These are phyloP conservation scores for Desmodus rotundus DNA, from an alignment of 2,113 vertebrate genomes.

Conservation along the genomic window DNA sequence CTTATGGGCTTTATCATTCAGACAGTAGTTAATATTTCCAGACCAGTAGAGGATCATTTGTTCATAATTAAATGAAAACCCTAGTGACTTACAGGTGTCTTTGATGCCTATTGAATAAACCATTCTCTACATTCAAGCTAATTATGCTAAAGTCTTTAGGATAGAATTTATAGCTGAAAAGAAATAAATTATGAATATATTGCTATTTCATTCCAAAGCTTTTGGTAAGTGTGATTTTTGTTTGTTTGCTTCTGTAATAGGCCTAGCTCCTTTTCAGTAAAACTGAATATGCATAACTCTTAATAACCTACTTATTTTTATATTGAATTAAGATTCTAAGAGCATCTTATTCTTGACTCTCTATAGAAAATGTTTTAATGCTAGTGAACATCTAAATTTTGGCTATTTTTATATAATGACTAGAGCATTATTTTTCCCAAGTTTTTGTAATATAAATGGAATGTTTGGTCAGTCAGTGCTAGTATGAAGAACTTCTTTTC, in stretches of 20 bases:
- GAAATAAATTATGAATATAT: neutral
- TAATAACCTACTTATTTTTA: neutral
- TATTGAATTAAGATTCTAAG: constrained; percentile 15
- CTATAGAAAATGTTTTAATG: constrained; percentile 11
- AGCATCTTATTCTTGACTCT: constrained; percentile 10
- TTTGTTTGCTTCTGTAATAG: constrained; percentile 32
- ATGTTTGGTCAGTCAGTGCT: neutral
- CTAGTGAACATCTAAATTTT: constrained; percentile 26
- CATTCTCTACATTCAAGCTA: neutral
- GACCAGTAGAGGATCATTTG: neutral
- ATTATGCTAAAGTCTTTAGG: constrained; percentile 21
- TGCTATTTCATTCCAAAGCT: constrained; percentile 28
- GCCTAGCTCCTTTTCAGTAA: constrained; percentile 40
- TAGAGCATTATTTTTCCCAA: constrained; percentile 50
- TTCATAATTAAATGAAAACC: constrained; percentile 13
- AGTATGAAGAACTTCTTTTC: constrained; percentile 1
- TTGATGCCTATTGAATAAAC: constrained; percentile 27
- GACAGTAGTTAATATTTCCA: constrained; percentile 17
- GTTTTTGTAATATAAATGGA: constrained; percentile 36
- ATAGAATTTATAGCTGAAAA: neutral
- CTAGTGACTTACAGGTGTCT: constrained; percentile 18
- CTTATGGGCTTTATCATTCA: neutral
- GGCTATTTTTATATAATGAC: constrained; percentile 44
- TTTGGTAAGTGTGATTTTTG: constrained; percentile 41
- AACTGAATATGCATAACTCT: constrained; percentile 4